A percentile compares a stretch with the other conserved stretches of the same genome.
These are phyloP conservation scores for Cheracebus regulus DNA, from an alignment of 2,797 vertebrate genomes.

Conservation along the genomic window DNA sequence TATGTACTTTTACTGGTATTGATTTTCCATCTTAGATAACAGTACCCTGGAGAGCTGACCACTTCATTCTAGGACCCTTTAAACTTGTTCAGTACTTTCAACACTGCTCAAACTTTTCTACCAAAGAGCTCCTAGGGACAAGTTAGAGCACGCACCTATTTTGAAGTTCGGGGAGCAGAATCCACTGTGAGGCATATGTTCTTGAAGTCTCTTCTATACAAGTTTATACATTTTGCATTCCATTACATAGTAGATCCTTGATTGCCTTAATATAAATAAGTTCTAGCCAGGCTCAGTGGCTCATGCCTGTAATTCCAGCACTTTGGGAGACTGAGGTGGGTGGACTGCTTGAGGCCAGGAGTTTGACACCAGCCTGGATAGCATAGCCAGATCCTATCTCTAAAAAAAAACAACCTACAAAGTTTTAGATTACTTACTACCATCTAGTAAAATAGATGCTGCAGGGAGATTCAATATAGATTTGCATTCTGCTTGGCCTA, in stretches of 20 bases:
- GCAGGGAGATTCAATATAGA: neutral
- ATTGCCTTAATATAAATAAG: neutral
- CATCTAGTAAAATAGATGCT: neutral
- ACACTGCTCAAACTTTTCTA: constrained; percentile 43
- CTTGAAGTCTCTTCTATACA: neutral
- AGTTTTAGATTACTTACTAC: neutral
- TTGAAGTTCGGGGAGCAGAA: neutral
- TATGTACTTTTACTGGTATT: constrained; percentile 42
- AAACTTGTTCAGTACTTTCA: constrained; percentile 53
- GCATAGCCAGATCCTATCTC: neutral
- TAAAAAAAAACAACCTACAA: neutral
- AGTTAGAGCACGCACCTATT: neutral
- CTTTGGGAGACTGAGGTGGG: neutral
- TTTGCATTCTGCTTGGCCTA: neutral
- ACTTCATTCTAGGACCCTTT: constrained; percentile 46
- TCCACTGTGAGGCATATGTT: neutral
- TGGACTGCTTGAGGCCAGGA: neutral
- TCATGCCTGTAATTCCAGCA: neutral
- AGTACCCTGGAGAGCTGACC: constrained; percentile 57
- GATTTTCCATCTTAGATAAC: constrained; percentile 53
- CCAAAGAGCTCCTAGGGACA: neutral
- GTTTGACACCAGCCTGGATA: neutral
- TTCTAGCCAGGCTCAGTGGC: neutral
- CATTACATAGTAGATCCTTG: neutral
- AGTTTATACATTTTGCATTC: neutral